Percentiles rank a stretch among this genome's conserved stretches.
These are phyloP conservation scores for Psophia crepitans DNA, from an alignment of 2,113 vertebrate genomes.

Conservation along the genomic window DNA sequence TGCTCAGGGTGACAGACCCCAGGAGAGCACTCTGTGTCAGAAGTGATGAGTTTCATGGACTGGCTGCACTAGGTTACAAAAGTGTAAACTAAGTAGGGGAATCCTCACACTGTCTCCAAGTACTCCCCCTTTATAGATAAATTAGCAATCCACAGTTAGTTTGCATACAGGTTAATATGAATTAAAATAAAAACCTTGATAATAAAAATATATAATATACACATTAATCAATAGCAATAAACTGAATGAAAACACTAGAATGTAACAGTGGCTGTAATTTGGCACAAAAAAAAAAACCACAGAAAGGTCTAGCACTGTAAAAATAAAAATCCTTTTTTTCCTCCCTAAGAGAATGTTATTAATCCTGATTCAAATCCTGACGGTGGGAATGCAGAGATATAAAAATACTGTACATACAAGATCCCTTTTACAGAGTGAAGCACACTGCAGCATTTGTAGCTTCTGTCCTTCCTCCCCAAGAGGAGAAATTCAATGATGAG, in stretches of 20 bases:
- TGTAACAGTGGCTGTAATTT: conserved; percentile 45
- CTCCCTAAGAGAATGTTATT: neutral
- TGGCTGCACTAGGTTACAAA: neutral
- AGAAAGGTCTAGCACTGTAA: conserved; percentile 4
- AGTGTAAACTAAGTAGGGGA: conserved; percentile 36
- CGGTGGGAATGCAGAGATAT: conserved; percentile 40
- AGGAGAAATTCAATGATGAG: neutral
- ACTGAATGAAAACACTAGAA: conserved; percentile 33
- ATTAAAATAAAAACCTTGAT: conserved; percentile 56
- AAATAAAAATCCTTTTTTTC: conserved; percentile 8
- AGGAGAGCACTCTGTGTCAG: neutral
- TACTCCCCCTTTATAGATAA: conserved; percentile 41
- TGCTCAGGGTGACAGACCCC: neutral
- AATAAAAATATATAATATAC: conserved; percentile 60
- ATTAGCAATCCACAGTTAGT: conserved; percentile 36
- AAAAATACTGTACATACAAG: conserved; percentile 63
- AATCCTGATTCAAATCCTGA: conserved; percentile 32
- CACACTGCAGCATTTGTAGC: conserved; percentile 42
- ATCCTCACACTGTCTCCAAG: conserved; percentile 27
- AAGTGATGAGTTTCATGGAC: neutral
- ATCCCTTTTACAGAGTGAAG: conserved; percentile 43
- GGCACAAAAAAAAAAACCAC: conserved; percentile 64
- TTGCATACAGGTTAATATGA: conserved; percentile 47
- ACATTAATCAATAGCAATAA: conserved; percentile 40
- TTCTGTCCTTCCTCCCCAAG: neutral